Evolutionary conservation across 2,113 vertebrate species (phyloP), one percentile per base, ranked within the genome.

Genomic region (Aix galericulata): DNA sequence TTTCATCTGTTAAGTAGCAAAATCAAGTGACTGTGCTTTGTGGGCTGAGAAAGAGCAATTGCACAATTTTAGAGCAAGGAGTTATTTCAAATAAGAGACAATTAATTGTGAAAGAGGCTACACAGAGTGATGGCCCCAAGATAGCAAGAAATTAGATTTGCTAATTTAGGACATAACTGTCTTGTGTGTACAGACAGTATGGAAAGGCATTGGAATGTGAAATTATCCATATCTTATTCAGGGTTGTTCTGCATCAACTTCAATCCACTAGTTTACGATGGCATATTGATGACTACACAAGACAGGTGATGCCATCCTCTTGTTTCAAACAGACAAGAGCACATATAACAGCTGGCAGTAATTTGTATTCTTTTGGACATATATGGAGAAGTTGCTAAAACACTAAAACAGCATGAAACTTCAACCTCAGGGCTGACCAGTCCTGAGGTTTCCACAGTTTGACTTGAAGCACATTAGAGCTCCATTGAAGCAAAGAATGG

Each of bases 61-160:
- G 38, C 44, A 60, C 48, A 86, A 72, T 91, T 91, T 93, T 78
- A 83, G 62, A 93, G 42, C n/a, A 91, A 84, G 53, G 73, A 88
- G 66, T 31, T 91, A 69, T 93, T 94, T 88, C 76, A 91, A 91
- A 84, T 77, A 96, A 96, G 83, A 82, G 86, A 89, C 92, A 69
- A 72, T 92, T 95, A 86, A 95, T 92, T 85, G 84, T 69, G 44
- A 94, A 85, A 94, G 55, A 38, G 44, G 91, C 95, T 94, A 86
- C 3, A 20, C 74, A 92, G 26, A 92, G 36, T 69, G 84, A 91
- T 79, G 50, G 83, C 53, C 64, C 58, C 53, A 71, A 94, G 86
- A 93, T 62, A 74, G 67, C 53, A 94, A 89, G 86, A 96, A 95
- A 95, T 92, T 94, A 52, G 75, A 94, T 94, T 97, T 94, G 75